These are phyloP conservation scores for Hypsibius dujardini DNA, from an alignment of 1,140 invertebrate species.

Conservation along the genomic window DNA sequence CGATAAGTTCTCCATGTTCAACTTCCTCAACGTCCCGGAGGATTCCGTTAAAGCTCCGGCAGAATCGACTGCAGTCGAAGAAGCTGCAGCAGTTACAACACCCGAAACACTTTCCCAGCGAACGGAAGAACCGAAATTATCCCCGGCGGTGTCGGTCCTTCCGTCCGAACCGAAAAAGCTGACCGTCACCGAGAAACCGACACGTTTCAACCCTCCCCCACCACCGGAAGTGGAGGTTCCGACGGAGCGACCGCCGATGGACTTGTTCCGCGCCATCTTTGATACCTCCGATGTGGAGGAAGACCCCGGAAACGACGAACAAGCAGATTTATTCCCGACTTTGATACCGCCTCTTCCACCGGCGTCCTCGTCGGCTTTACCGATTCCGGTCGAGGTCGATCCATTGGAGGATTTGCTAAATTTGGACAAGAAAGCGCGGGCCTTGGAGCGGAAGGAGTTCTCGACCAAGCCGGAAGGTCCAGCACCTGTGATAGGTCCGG, in stretches of 20 bases:
- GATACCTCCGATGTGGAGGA: conserved; percentile 36
- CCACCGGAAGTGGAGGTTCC: neutral
- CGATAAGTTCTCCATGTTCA: conserved; percentile 54
- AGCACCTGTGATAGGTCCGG: conserved; percentile 20
- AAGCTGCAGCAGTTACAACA: conserved; percentile 23
- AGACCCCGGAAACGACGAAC: conserved; percentile 32
- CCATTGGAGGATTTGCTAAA: conserved; percentile 17
- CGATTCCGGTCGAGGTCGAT: neutral
- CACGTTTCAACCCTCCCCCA: neutral
- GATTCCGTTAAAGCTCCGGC: neutral
- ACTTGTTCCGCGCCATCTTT: conserved; percentile 41
- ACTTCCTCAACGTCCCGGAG: conserved; percentile 42
- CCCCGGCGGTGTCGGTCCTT: conserved; percentile 1
- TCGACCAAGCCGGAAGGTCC: conserved; percentile 17
- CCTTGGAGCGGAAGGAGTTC: conserved; percentile 19
- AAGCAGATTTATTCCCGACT: neutral
- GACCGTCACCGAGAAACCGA: neutral
- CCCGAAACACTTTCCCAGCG: conserved; percentile 25
- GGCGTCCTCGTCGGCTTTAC: neutral
- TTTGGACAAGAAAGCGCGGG: conserved; percentile 14
- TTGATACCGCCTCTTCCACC: neutral
- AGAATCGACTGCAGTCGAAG: neutral
- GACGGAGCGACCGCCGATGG: conserved; percentile 31
- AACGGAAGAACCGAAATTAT: conserved; percentile 24
- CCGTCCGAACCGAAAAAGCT: conserved; percentile 26